Conservation (phyloP, 2,888 invertebrate species). For the Metopia argyrocephala region DNA sequence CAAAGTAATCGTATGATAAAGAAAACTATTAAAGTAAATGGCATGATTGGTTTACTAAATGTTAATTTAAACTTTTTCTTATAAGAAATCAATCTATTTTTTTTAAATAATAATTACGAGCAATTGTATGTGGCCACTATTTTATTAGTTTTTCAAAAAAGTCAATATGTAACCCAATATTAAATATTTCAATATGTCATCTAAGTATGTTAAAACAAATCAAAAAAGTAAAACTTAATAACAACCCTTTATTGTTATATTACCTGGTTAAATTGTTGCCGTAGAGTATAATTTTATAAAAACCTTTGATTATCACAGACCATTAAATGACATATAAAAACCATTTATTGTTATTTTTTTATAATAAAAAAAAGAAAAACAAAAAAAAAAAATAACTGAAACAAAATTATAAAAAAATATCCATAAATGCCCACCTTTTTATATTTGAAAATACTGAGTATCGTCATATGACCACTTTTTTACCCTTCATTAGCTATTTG, state of each 20-base stretch:
- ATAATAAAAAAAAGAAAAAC: background rate
- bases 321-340: conserved; percentile 54
- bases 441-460: conserved; percentile 8
- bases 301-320: conserved; percentile 49
- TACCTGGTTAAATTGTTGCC: conserved; percentile 34
- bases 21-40: background rate
- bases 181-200: too few species aligned
- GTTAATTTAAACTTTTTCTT: background rate
- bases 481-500: conserved; percentile 50
- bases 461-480: conserved; percentile 40
- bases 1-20: background rate
- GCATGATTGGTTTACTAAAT: too few species aligned
- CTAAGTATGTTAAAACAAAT: too few species aligned
- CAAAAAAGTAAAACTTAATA: conserved; percentile 21
- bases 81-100: background rate
- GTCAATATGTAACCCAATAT: background rate
- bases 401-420: background rate
- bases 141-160: background rate
- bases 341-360: conserved; percentile 33
- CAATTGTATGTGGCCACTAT: background rate
- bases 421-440: background rate
- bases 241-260: conserved; percentile 20
- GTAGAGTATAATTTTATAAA: conserved; percentile 14
- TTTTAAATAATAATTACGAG: background rate
- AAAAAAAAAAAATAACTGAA: background rate